Evolutionary conservation across 1,140 invertebrate genomes (phyloP).

Genomic region (Ericerus pela): DNA sequence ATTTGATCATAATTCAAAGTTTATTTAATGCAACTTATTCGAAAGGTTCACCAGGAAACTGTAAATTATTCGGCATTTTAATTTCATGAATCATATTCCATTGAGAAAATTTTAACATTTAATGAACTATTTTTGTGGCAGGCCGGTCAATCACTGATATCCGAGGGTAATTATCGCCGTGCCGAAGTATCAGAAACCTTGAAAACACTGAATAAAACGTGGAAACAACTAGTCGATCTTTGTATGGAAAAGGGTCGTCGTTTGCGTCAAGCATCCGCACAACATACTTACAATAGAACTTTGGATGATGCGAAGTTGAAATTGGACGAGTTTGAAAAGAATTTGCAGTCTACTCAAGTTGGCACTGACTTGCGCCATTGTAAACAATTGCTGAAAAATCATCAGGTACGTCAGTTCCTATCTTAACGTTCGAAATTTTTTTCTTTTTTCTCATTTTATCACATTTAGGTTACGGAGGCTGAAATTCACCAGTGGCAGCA

Average conservation of each 20-base stretch:
- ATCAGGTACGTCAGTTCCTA: slow-evolving; percentile 39
- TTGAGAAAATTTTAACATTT: background rate
- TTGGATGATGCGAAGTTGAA: slow-evolving; percentile 67
- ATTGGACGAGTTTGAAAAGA: slow-evolving; percentile 58
- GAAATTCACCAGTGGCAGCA: slow-evolving; percentile 63
- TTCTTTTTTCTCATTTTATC: slow-evolving; percentile 9
- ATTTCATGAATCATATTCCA: background rate
- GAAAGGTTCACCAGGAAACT: too few relatives aligned
- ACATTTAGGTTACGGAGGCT: slow-evolving; percentile 49
- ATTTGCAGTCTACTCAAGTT: slow-evolving; percentile 61
- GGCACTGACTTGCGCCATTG: slow-evolving; percentile 75
- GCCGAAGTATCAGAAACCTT: slow-evolving; percentile 48
- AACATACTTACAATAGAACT: slow-evolving; percentile 58
- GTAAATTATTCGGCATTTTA: too few relatives aligned
- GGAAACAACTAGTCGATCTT: slow-evolving; percentile 49
- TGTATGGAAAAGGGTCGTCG: slow-evolving; percentile 74
- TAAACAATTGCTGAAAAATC: slow-evolving; percentile 73
- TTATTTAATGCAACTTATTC: too few relatives aligned
- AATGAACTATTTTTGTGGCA: background rate
- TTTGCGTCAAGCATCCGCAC: slow-evolving; percentile 59
- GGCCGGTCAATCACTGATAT: slow-evolving; percentile 50
- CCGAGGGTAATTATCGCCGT: slow-evolving; percentile 50
- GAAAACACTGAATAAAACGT: slow-evolving; percentile 51
- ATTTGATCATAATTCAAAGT: too few relatives aligned
- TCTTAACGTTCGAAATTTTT: background rate